Evolutionary conservation across 2,888 invertebrate genomes (phyloP).

Genomic region (Athetis lepigone): DNA sequence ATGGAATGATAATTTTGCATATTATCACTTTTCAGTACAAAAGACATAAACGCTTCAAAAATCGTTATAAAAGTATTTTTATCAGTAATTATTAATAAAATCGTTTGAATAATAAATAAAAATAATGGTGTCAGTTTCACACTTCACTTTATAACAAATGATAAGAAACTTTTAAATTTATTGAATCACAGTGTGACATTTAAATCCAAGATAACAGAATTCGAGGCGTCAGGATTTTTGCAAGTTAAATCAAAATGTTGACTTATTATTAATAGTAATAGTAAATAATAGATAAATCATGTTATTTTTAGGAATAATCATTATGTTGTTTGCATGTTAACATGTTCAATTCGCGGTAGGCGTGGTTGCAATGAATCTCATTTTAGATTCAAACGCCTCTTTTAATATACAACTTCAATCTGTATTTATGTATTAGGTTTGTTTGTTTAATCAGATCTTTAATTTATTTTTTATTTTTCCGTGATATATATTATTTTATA

Average conservation of each 20-base stretch:
- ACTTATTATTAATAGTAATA: conserved; percentile 25
- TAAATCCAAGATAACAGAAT: conserved; percentile 19
- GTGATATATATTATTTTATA: background rate
- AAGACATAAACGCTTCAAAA: conserved; percentile 52
- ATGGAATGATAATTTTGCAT: background rate
- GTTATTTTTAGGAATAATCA: conserved; percentile 26
- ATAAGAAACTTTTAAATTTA: conserved; percentile 34
- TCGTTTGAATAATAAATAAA: conserved; percentile 1
- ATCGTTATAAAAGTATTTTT: background rate
- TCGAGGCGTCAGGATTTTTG: conserved; percentile 12
- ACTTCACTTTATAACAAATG: conserved; percentile 16
- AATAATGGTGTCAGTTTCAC: conserved; percentile 22
- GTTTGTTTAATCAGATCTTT: conserved; percentile 41
- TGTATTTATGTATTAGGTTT: conserved; percentile 32
- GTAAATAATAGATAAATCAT: conserved; percentile 30
- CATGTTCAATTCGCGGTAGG: conserved; percentile 39
- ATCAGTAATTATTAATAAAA: background rate
- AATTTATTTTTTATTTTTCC: conserved; percentile 11
- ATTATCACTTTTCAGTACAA: conserved; percentile 39
- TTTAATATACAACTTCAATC: conserved; percentile 52
- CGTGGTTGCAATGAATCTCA: conserved; percentile 56
- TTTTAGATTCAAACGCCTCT: conserved; percentile 52
- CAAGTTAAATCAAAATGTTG: conserved; percentile 15
- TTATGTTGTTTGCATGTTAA: conserved; percentile 26
- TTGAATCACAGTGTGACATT: conserved; percentile 19